These are phyloP conservation scores for Coremacera marginata DNA, from an alignment of 2,888 invertebrate genomes.

Conservation along the genomic window DNA sequence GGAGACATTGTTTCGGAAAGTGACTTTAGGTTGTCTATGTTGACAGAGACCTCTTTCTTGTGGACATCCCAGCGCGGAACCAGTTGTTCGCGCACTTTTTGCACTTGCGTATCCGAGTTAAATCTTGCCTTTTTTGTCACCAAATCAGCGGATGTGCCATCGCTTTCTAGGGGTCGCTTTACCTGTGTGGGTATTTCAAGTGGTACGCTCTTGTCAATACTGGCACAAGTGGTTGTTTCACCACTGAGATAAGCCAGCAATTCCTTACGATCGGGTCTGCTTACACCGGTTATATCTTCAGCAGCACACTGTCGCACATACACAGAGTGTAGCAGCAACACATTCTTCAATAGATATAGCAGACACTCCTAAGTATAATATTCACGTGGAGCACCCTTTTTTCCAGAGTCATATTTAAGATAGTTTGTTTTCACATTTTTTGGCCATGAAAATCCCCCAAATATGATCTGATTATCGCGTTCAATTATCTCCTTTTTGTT, in stretches of 20 bases:
- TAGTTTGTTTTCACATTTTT: constrained; percentile 99
- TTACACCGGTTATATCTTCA: constrained; percentile 93
- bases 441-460: constrained; percentile 99
- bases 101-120: constrained; percentile 88
- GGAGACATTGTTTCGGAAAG: constrained; percentile 98
- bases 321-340: constrained; percentile 91
- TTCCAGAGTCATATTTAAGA: constrained; percentile 93
- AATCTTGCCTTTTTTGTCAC: constrained; percentile 90
- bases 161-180: constrained; percentile 83
- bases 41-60: constrained; percentile 93
- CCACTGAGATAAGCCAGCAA: constrained; percentile 95
- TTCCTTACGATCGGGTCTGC: constrained; percentile 96
- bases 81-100: constrained; percentile 93
- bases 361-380: constrained; percentile 98
- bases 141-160: constrained; percentile 78
- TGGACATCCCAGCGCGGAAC: constrained; percentile 92
- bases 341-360: constrained; percentile 93
- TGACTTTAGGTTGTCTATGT: constrained; percentile 92
- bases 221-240: constrained; percentile 90
- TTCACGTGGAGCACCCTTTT: constrained; percentile 92
- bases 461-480: constrained; percentile 94
- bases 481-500: constrained; percentile 98
- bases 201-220: constrained; percentile 97
- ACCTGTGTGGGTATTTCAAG: constrained; percentile 95
- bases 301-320: constrained; percentile 98